A percentile compares a stretch with the other conserved stretches of the same genome.
These are phyloP conservation scores for Biston betularia DNA, from an alignment of 2,888 invertebrate species.

Conservation along the genomic window DNA sequence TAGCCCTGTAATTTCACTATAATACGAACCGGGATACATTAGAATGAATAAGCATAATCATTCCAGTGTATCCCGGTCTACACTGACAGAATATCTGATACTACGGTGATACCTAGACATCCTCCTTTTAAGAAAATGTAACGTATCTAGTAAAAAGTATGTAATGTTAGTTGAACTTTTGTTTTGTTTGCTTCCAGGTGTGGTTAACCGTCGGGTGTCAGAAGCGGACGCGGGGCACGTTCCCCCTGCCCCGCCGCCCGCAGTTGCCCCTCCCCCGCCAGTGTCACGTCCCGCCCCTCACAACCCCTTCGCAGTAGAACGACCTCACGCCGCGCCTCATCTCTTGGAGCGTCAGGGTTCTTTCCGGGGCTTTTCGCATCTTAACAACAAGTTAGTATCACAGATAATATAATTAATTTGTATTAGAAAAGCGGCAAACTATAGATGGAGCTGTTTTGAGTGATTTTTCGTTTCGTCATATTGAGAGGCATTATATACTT, in stretches of 20 bases:
- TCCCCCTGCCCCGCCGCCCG: conserved; percentile 45
- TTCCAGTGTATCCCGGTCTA: too few relatives aligned
- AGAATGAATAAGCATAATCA: too few relatives aligned
- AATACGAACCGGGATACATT: too few relatives aligned
- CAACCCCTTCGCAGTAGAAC: conserved; percentile 97
- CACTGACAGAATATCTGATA: too few relatives aligned
- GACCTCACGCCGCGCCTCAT: conserved; percentile 97
- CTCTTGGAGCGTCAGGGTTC: conserved; percentile 98
- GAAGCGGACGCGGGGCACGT: conserved; percentile 65
- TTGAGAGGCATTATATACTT: too few relatives aligned
- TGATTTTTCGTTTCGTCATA: too few relatives aligned
- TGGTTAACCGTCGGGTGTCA: conserved; percentile 72
- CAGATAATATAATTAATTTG: too few relatives aligned
- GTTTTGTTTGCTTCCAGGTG: conserved; percentile 54
- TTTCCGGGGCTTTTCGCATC: conserved; percentile 95
- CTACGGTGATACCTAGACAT: too few relatives aligned
- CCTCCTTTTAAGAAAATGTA: too few relatives aligned
- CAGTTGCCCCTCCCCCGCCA: conserved; percentile 33
- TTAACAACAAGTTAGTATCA: conserved; percentile 83
- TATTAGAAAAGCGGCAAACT: too few relatives aligned
- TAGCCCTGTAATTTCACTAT: too few relatives aligned
- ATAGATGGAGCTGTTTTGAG: too few relatives aligned
- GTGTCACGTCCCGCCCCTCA: conserved; percentile 78
- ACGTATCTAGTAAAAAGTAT: not conserved
- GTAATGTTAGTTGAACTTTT: not conserved